Conservation (phyloP, 2,113 vertebrate genomes). For the Peromyscus californicus region DNA sequence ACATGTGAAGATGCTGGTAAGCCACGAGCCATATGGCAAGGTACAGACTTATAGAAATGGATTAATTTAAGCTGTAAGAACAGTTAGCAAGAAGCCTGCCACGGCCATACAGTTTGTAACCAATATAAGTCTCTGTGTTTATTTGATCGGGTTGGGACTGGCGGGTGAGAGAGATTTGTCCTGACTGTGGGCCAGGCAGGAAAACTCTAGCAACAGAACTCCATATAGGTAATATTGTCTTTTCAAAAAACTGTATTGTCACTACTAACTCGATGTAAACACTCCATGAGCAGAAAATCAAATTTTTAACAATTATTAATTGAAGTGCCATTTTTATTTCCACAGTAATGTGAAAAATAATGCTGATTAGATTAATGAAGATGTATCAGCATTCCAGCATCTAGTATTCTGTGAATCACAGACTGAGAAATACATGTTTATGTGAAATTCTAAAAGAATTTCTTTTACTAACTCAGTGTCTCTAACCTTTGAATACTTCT, state of each 20-base stretch:
- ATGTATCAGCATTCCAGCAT: not conserved
- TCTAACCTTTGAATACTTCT: not conserved
- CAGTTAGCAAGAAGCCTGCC: too few relatives aligned
- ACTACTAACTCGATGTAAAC: not conserved
- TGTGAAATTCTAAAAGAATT: constrained; percentile 46
- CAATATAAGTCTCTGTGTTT: too few relatives aligned
- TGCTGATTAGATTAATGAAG: not conserved
- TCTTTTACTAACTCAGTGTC: not conserved
- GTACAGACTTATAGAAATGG: too few relatives aligned
- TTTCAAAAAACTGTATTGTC: not conserved
- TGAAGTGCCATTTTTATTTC: not conserved
- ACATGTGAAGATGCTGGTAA: too few relatives aligned
- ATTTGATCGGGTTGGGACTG: too few relatives aligned
- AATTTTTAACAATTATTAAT: not conserved
- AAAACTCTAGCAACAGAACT: too few relatives aligned
- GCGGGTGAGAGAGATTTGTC: too few relatives aligned
- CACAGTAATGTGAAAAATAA: not conserved
- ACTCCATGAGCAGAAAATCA: constrained; percentile 6
- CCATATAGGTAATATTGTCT: not conserved
- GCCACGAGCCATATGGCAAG: too few relatives aligned
- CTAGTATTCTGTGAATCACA: constrained; percentile 31
- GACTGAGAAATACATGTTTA: not conserved
- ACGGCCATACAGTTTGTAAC: too few relatives aligned
- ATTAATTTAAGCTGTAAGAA: too few relatives aligned
- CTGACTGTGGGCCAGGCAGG: too few relatives aligned